These are phyloP conservation scores for Hybognathus amarus DNA, from an alignment of 2,797 vertebrate species.

Conservation along the genomic window DNA sequence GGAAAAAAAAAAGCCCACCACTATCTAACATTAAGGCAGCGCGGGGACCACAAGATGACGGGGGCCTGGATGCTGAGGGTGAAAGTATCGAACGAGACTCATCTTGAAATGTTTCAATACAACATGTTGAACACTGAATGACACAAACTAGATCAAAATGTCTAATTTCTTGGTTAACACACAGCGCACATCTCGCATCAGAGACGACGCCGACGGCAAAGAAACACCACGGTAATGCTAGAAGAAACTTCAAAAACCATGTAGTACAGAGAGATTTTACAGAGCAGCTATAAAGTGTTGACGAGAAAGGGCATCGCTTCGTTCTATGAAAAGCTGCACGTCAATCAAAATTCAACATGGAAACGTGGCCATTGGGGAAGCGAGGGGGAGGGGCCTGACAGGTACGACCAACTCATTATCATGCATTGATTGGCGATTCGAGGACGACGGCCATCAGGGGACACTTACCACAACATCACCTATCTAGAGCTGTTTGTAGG, in stretches of 20 bases:
- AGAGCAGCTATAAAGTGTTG: slow-evolving; percentile 46
- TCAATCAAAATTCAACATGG: slow-evolving; percentile 76
- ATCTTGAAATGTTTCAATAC: slow-evolving; percentile 82
- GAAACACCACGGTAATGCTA: slow-evolving; percentile 76
- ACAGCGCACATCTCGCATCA: slow-evolving; percentile 77
- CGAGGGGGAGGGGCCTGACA: slow-evolving; percentile 13
- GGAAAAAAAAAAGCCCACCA: slow-evolving; percentile 64
- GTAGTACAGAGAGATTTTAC: slow-evolving; percentile 9
- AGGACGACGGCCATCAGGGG: neutral
- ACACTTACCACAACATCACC: neutral
- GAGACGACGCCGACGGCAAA: slow-evolving; percentile 65
- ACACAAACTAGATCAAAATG: slow-evolving; percentile 67
- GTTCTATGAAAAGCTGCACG: slow-evolving; percentile 72
- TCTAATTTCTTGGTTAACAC: slow-evolving; percentile 61
- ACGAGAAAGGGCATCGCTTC: slow-evolving; percentile 43
- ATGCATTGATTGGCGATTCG: slow-evolving; percentile 21
- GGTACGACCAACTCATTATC: slow-evolving; percentile 15
- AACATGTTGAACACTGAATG: slow-evolving; percentile 80
- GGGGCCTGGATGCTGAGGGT: slow-evolving; percentile 27
- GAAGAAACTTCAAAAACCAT: slow-evolving; percentile 37
- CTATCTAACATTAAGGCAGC: slow-evolving; percentile 81
- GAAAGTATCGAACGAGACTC: slow-evolving; percentile 30
- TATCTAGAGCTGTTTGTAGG: neutral
- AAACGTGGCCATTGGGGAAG: slow-evolving; percentile 69
- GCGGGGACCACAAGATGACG: slow-evolving; percentile 66